Conservation (phyloP, 2,797 vertebrate genomes). For the Chelidonichthys spinosus region DNA sequence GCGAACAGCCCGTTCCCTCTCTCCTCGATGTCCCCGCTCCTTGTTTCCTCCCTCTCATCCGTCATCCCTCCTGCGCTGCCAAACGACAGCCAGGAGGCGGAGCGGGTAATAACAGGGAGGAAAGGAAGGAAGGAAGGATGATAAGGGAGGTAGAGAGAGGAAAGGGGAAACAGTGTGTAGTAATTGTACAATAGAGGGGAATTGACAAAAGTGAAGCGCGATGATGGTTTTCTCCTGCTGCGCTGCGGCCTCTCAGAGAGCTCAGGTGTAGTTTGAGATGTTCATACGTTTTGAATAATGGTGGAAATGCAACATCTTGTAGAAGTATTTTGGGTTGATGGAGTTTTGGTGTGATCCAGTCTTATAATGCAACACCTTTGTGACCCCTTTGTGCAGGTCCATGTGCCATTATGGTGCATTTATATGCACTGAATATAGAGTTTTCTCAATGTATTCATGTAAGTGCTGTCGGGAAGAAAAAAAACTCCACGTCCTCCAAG, state of each 20-base stretch:
- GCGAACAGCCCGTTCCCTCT: constrained; percentile 48
- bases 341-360: constrained; percentile 6
- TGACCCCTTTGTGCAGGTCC: neutral
- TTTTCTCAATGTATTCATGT: neutral
- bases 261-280: constrained; percentile 20
- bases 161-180: constrained; percentile 40
- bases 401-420: too few species aligned
- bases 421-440: neutral
- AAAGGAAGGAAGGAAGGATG: constrained; percentile 23
- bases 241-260: constrained; percentile 2
- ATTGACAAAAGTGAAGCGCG: constrained; percentile 28
- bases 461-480: neutral
- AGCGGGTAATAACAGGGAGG: constrained; percentile 65
- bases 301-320: constrained; percentile 20
- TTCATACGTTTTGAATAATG: constrained; percentile 13
- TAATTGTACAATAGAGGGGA: constrained; percentile 40
- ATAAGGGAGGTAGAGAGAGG: constrained; percentile 18
- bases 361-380: neutral
- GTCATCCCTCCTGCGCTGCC: constrained; percentile 62
- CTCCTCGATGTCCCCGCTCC: constrained; percentile 49
- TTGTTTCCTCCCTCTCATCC: constrained; percentile 61
- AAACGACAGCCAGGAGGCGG: constrained; percentile 70
- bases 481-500: neutral
- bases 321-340: neutral
- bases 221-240: constrained; percentile 46